Evolutionary conservation across 2,113 vertebrate genomes (phyloP).

Genomic region (Sarotherodon lohbergeri): DNA sequence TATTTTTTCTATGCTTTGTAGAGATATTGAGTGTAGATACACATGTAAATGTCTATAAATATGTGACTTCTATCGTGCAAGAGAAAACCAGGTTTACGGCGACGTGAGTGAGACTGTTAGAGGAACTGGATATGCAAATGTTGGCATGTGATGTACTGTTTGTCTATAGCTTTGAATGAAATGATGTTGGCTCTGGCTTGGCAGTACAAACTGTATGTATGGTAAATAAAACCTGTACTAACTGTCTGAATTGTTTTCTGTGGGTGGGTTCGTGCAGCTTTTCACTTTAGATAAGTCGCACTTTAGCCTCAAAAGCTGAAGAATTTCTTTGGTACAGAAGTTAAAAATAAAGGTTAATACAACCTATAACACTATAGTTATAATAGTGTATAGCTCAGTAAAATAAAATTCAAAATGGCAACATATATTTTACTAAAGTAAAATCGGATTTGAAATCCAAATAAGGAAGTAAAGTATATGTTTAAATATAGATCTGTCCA

Average conservation of each 20-base stretch:
- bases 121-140: slow-evolving; percentile 2
- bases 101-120: not conserved
- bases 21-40: slow-evolving; percentile 52
- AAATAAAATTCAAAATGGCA: not conserved
- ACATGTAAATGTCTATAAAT: slow-evolving; percentile 52
- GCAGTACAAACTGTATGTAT: slow-evolving; percentile 43
- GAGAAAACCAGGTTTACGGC: slow-evolving; percentile 26
- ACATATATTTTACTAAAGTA: not conserved
- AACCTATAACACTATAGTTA: not conserved
- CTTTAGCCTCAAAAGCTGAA: not conserved
- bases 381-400: not conserved
- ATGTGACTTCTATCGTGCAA: slow-evolving; percentile 42
- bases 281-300: not conserved
- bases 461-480: not conserved
- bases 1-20: slow-evolving; percentile 69
- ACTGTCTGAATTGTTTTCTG: slow-evolving; percentile 7
- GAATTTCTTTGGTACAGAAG: not conserved
- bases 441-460: not conserved
- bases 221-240: slow-evolving; percentile 44
- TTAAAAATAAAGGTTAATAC: not conserved
- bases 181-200: not conserved
- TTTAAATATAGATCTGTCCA: not conserved
- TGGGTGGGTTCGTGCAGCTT: not conserved
- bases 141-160: slow-evolving; percentile 3
- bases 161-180: slow-evolving; percentile 10